phyloP scores from a whole-genome alignment of 2,797 vertebrate genomes.

The Typhlichthys eigenmanni region DNA sequence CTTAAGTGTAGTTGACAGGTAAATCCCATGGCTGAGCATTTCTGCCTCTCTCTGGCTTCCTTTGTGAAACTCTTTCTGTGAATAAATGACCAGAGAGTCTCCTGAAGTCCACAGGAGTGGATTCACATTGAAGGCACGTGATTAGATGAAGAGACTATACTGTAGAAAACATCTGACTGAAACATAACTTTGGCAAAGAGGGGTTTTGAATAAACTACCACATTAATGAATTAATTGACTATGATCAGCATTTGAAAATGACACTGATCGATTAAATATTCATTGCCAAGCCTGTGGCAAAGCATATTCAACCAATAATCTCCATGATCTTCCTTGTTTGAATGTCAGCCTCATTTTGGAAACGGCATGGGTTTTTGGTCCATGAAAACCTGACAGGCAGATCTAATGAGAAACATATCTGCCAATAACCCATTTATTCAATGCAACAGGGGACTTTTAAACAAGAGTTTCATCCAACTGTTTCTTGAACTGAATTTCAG shows the following conservation, averaged over 20 bases:
- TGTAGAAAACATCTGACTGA: conserved; percentile 25
- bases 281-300: conserved; percentile 22
- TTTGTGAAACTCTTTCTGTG: conserved; percentile 52
- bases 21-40: conserved; percentile 62
- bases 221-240: conserved; percentile 9
- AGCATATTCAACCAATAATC: conserved; percentile 40
- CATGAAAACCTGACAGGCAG: conserved; percentile 67
- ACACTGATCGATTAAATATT: conserved; percentile 2
- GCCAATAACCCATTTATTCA: conserved; percentile 64
- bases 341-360: conserved; percentile 48
- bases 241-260: conserved; percentile 16
- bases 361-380: conserved; percentile 52
- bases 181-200: conserved; percentile 34
- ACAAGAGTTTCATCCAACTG: conserved; percentile 49
- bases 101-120: conserved; percentile 30
- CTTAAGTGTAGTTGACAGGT: conserved; percentile 67
- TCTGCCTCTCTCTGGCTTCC: conserved; percentile 52
- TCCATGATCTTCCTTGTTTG: conserved; percentile 41
- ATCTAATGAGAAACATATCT: conserved; percentile 62
- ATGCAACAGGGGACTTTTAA: conserved; percentile 57
- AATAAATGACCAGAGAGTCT: conserved; percentile 38
- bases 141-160: conserved; percentile 30
- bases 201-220: conserved; percentile 13
- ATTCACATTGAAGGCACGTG: too few species aligned
- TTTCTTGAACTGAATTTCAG: conserved; percentile 53